phyloP scores from a whole-genome alignment of 2,888 invertebrate species.

The Ctenicera cuprea region DNA sequence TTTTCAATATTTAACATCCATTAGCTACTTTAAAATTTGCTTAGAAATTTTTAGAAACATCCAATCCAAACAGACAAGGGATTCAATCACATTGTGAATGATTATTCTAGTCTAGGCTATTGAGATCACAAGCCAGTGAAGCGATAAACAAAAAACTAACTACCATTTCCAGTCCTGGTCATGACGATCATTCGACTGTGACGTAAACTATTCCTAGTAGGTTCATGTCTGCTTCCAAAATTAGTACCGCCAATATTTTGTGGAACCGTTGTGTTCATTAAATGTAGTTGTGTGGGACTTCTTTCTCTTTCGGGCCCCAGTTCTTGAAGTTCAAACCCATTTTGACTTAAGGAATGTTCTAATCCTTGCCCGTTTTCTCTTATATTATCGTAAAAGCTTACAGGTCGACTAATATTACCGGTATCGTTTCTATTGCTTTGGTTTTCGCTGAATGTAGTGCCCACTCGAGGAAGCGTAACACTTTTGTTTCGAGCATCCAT shows the following conservation, averaged over 20 bases:
- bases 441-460: constrained; percentile 36
- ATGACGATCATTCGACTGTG: constrained; percentile 83
- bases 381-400: constrained; percentile 73
- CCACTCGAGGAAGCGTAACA: constrained; percentile 52
- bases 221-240: constrained; percentile 80
- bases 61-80: no score
- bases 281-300: constrained; percentile 74
- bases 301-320: constrained; percentile 42
- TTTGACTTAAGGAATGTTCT: constrained; percentile 44
- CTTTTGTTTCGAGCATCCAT: constrained; percentile 46
- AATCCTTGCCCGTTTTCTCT: constrained; percentile 50
- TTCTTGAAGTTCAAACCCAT: constrained; percentile 39
- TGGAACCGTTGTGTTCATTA: constrained; percentile 80
- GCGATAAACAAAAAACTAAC: background rate
- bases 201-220: constrained; percentile 81
- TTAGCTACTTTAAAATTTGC: background rate
- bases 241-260: constrained; percentile 79
- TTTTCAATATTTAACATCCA: background rate
- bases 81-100: no score
- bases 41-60: background rate
- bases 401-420: constrained; percentile 67
- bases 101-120: background rate
- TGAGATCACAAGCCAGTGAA: background rate
- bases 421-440: constrained; percentile 63
- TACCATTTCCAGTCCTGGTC: constrained; percentile 76